Conservation (phyloP, 2,113 vertebrate species). For the Murina feae region DNA sequence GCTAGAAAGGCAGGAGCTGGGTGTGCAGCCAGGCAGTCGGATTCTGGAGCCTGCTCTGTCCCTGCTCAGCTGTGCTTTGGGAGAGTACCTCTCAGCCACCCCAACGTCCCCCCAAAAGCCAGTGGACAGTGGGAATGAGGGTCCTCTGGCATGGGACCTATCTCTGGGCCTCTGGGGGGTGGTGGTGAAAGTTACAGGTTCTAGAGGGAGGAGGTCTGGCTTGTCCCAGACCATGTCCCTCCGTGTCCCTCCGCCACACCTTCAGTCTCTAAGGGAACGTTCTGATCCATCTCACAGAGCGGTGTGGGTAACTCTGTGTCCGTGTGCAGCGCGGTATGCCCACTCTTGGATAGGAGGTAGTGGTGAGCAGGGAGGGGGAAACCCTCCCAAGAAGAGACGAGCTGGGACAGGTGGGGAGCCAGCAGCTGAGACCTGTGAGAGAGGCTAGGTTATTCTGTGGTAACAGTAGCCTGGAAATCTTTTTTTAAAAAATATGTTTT, state of each 20-base stretch:
- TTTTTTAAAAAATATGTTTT: too few species aligned
- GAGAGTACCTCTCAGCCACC: background rate
- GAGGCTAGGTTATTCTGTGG: too few species aligned
- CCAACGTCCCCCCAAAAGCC: background rate
- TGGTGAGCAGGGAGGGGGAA: background rate
- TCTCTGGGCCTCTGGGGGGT: background rate
- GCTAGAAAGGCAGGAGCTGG: background rate
- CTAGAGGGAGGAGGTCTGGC: background rate
- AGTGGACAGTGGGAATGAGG: background rate
- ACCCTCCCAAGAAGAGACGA: background rate
- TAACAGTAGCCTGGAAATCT: too few species aligned
- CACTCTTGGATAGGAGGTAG: background rate
- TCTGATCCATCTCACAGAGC: background rate
- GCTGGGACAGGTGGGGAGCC: background rate
- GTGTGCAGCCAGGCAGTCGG: rapidly evolving
- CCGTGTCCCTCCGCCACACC: background rate
- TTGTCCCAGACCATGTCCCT: background rate
- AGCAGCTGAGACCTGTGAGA: background rate
- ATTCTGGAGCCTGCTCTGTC: background rate
- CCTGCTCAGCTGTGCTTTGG: background rate
- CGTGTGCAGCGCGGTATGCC: background rate
- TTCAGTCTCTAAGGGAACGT: background rate
- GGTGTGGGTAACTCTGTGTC: background rate
- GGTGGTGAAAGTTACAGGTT: background rate
- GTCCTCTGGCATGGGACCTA: background rate